Evolutionary conservation across 2,888 invertebrate genomes (phyloP).

Genomic region (Nomada hirtipes): DNA sequence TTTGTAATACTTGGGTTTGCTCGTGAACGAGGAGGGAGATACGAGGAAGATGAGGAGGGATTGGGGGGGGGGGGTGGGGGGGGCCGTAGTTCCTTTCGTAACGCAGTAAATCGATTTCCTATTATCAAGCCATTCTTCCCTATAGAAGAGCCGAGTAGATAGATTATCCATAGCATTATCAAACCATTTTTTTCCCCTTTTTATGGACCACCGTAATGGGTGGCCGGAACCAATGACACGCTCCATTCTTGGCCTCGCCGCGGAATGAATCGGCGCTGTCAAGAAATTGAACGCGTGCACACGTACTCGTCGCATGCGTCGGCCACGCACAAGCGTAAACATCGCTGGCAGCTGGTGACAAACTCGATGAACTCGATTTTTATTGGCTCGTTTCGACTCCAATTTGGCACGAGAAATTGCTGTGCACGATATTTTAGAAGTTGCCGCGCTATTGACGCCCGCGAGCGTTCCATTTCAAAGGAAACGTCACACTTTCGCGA

Average conservation of each 20-base stretch:
- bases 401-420: neutral
- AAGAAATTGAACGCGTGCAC: neutral
- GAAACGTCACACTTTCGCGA: neutral
- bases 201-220: conserved; percentile 59
- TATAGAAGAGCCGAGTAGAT: conserved; percentile 66
- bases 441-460: neutral
- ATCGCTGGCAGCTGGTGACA: conserved; percentile 15
- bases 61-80: neutral
- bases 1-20: conserved; percentile 61
- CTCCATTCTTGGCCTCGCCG: conserved; percentile 47
- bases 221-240: conserved; percentile 56
- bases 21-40: conserved; percentile 21
- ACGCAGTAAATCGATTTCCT: conserved; percentile 73
- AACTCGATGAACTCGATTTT: neutral
- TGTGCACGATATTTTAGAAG: neutral
- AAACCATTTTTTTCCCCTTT: conserved; percentile 45
- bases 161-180: conserved; percentile 71
- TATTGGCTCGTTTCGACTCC: conserved; percentile 7
- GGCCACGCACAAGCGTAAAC: conserved; percentile 46
- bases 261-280: conserved; percentile 53
- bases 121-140: conserved; percentile 70
- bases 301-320: conserved; percentile 1
- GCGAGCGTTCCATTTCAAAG: conserved; percentile 6
- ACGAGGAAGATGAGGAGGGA: conserved; percentile 15
- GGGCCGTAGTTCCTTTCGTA: conserved; percentile 45